A percentile compares a stretch with the other conserved stretches of the same genome.
Evolutionary conservation across 2,797 vertebrate species (phyloP).

Genomic region (Sebastes itinus): DNA sequence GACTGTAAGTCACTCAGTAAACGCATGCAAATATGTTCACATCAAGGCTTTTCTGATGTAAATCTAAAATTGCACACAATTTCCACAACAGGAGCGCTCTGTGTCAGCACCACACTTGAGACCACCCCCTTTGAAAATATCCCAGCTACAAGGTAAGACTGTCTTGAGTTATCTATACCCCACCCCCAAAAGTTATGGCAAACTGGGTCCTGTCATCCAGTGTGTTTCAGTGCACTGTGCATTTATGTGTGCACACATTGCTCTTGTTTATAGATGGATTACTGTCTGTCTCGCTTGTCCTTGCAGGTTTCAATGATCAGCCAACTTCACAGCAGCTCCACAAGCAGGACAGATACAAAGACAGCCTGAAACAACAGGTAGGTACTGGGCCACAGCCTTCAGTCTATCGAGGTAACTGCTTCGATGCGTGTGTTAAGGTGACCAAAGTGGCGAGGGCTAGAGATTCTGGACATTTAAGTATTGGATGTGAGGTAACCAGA

Average conservation of each 20-base stretch:
- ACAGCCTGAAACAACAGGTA: conserved; percentile 90
- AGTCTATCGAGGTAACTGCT: not conserved
- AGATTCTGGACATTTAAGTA: too few relatives aligned
- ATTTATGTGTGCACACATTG: not conserved
- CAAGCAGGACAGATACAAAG: conserved; percentile 86
- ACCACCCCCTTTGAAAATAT: conserved; percentile 81
- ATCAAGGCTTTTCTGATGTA: not conserved
- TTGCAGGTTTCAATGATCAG: conserved; percentile 76
- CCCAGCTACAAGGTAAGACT: conserved; percentile 83
- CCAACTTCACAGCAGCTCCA: conserved; percentile 79
- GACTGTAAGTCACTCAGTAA: conserved; percentile 56
- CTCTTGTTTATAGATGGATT: not conserved
- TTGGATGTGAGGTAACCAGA: too few relatives aligned
- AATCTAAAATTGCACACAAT: not conserved
- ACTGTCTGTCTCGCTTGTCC: not conserved
- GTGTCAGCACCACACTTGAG: conserved; percentile 77
- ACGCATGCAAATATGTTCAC: not conserved
- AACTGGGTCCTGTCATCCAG: not conserved
- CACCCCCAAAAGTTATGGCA: not conserved
- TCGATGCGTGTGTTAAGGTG: not conserved
- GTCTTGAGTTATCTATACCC: not conserved
- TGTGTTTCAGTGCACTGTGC: not conserved
- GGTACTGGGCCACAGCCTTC: not conserved
- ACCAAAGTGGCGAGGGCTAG: too few relatives aligned
- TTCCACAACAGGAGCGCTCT: conserved; percentile 65